Conservation (phyloP, 1,140 invertebrate species). For the Ectropis grisescens region DNA sequence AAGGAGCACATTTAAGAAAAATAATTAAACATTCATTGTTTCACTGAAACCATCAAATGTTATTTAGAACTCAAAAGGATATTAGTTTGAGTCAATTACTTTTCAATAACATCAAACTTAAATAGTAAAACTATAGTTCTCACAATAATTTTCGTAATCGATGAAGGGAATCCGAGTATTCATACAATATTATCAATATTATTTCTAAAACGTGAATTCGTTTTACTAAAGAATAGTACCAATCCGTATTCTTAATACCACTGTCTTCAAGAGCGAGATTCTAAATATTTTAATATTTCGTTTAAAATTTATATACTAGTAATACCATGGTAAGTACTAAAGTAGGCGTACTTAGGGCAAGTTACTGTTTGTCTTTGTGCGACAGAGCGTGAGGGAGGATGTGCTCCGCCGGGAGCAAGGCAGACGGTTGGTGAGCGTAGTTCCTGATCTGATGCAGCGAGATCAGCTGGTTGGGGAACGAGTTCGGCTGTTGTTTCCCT, state of each 20-base stretch:
- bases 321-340: conserved; percentile 66
- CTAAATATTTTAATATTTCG: conserved; percentile 59
- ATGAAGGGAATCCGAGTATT: conserved; percentile 61
- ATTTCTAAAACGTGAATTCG: conserved; percentile 57
- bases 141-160: no score
- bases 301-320: conserved; percentile 58
- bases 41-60: no score
- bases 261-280: conserved; percentile 57
- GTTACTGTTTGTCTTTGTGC: conserved; percentile 69
- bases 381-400: conserved; percentile 63
- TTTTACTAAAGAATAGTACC: conserved; percentile 48
- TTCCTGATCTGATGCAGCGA: conserved; percentile 97
- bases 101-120: no score
- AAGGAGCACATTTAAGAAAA: no score
- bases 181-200: conserved; percentile 55
- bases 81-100: no score
- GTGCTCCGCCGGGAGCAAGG: conserved; percentile 63
- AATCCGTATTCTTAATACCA: conserved; percentile 51
- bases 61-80: no score
- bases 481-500: conserved; percentile 76
- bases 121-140: no score
- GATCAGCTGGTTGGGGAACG: conserved; percentile 94
- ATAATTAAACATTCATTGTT: no score
- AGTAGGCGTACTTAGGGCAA: conserved; percentile 41
- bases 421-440: conserved; percentile 92